A percentile compares a stretch with the other conserved stretches of the same genome.
Evolutionary conservation across 64 coral and sea anemone genomes (phyloP).

Genomic region (Montipora cactus): DNA sequence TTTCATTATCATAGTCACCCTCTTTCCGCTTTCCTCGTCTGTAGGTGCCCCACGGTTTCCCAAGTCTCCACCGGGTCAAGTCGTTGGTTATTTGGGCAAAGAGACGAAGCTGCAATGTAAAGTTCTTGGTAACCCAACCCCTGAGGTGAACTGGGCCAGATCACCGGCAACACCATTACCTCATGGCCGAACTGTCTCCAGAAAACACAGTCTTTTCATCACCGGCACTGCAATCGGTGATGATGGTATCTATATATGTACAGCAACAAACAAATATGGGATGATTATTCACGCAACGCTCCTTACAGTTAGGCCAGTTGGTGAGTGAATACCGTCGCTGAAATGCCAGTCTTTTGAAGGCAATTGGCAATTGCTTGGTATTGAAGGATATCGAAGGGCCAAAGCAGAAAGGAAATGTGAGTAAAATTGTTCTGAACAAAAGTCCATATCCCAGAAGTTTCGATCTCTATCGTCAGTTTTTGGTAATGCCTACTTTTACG

Average conservation of each 20-base stretch:
- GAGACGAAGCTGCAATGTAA: slow-evolving; percentile 51
- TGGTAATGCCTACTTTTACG: too few relatives aligned
- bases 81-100: neutral
- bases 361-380: too few relatives aligned
- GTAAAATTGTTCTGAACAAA: too few relatives aligned
- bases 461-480: too few relatives aligned
- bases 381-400: too few relatives aligned
- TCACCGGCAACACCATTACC: slow-evolving; percentile 52
- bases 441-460: too few relatives aligned
- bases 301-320: slow-evolving; percentile 13
- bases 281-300: slow-evolving; percentile 41
- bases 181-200: neutral
- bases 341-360: neutral
- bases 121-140: slow-evolving; percentile 29
- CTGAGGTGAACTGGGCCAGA: slow-evolving; percentile 41
- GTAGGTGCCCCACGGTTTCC: slow-evolving; percentile 55
- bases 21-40: too few relatives aligned
- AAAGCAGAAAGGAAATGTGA: too few relatives aligned
- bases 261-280: slow-evolving; percentile 54
- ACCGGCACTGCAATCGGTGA: neutral
- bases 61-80: neutral
- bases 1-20: too few relatives aligned
- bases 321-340: neutral
- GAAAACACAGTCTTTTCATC: slow-evolving; percentile 20
- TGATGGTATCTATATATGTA: slow-evolving; percentile 51